Conservation (phyloP, 2,797 vertebrate species). For the Betta splendens region DNA sequence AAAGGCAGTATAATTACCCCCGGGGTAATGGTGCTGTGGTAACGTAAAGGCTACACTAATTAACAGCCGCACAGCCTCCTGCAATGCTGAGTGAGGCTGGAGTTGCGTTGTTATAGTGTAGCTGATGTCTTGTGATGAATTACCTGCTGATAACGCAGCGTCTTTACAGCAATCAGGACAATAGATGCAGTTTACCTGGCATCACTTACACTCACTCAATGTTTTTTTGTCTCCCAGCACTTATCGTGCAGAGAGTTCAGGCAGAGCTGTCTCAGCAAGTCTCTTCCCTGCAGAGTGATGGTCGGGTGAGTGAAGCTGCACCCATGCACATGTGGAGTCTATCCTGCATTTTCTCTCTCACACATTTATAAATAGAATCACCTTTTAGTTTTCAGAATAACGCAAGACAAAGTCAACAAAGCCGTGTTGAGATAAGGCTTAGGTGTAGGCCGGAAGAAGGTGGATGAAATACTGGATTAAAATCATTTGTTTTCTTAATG, state of each 20-base stretch:
- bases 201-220: slow-evolving; percentile 28
- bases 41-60: slow-evolving; percentile 10
- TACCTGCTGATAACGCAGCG: slow-evolving; percentile 1
- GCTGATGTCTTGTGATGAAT: slow-evolving; percentile 21
- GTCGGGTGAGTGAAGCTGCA: slow-evolving; percentile 85
- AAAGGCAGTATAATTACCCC: slow-evolving; percentile 2
- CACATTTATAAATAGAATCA: slow-evolving; percentile 38
- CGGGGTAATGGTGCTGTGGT: not conserved
- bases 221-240: slow-evolving; percentile 75
- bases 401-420: slow-evolving; percentile 9
- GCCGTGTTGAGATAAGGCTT: not conserved
- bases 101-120: slow-evolving; percentile 15
- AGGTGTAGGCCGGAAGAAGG: not conserved
- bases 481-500: not conserved
- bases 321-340: slow-evolving; percentile 36
- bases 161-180: slow-evolving; percentile 10
- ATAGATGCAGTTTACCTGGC: slow-evolving; percentile 3
- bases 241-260: slow-evolving; percentile 92
- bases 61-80: slow-evolving; percentile 4
- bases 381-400: slow-evolving; percentile 9
- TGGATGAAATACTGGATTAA: not conserved
- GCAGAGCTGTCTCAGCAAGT: slow-evolving; percentile 93
- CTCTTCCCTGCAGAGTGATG: slow-evolving; percentile 92
- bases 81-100: slow-evolving; percentile 28
- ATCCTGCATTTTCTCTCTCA: slow-evolving; percentile 2